Evolutionary conservation across 2,113 vertebrate species (phyloP).

Genomic region (Diphyllodes magnificus): DNA sequence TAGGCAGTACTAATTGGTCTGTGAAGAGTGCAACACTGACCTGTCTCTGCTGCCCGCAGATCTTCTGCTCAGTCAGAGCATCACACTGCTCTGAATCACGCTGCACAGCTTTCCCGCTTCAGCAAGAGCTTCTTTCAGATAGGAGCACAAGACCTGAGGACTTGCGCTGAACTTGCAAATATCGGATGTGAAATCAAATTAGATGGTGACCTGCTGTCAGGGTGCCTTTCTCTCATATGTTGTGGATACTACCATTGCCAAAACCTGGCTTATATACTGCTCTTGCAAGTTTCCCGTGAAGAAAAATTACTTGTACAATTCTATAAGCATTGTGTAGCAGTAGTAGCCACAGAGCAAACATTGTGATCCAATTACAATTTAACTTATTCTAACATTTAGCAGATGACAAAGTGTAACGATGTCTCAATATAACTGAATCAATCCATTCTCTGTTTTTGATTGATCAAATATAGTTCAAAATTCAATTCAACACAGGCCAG

Average conservation of each 20-base stretch:
- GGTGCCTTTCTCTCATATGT: not conserved
- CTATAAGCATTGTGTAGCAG: not conserved
- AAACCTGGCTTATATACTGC: not conserved
- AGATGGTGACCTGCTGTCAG: not conserved
- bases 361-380: not conserved
- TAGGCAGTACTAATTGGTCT: not conserved
- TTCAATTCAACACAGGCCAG: not conserved
- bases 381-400: not conserved
- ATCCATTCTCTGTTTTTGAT: not conserved
- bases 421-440: not conserved
- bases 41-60: not conserved
- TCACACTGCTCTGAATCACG: rapidly evolving
- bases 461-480: not conserved
- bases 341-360: not conserved
- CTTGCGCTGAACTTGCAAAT: not conserved
- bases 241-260: not conserved
- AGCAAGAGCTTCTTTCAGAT: not conserved
- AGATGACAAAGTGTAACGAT: not conserved
- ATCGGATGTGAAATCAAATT: not conserved
- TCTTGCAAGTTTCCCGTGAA: not conserved
- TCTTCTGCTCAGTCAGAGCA: not conserved
- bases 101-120: not conserved
- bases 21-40: not conserved
- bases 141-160: not conserved
- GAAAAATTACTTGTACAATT: not conserved